Conservation (phyloP, 1,140 invertebrate species). For the Oscheius sp. region DNA sequence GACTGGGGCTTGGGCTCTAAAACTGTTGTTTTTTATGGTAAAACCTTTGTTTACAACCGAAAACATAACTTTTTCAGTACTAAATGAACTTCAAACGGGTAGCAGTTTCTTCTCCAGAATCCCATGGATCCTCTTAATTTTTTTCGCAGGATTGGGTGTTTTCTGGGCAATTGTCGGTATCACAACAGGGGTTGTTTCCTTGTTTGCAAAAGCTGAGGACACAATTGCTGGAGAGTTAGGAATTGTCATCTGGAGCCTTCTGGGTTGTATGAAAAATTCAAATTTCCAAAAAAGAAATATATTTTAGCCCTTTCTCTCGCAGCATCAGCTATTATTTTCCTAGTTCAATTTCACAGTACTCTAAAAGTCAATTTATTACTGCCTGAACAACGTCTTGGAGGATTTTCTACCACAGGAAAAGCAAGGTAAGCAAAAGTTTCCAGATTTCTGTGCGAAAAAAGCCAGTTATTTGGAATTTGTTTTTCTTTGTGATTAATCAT, state of each 20-base stretch:
- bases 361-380: neutral
- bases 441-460: too few species aligned
- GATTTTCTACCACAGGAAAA: neutral
- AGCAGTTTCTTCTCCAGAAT: neutral
- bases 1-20: neutral
- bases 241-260: neutral
- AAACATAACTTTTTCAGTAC: neutral
- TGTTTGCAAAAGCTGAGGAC: neutral
- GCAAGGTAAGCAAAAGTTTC: neutral
- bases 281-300: neutral
- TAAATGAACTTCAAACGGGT: neutral
- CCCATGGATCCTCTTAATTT: neutral
- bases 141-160: neutral
- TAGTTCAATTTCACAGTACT: neutral
- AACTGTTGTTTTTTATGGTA: neutral
- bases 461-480: too few species aligned
- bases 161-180: neutral
- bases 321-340: neutral
- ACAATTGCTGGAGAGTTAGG: neutral
- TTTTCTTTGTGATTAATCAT: neutral
- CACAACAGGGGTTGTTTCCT: neutral
- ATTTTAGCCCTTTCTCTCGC: neutral
- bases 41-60: neutral
- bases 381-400: neutral
- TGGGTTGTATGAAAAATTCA: neutral